These are phyloP conservation scores for Microtus pennsylvanicus DNA, from an alignment of 2,113 vertebrate species.

Conservation along the genomic window DNA sequence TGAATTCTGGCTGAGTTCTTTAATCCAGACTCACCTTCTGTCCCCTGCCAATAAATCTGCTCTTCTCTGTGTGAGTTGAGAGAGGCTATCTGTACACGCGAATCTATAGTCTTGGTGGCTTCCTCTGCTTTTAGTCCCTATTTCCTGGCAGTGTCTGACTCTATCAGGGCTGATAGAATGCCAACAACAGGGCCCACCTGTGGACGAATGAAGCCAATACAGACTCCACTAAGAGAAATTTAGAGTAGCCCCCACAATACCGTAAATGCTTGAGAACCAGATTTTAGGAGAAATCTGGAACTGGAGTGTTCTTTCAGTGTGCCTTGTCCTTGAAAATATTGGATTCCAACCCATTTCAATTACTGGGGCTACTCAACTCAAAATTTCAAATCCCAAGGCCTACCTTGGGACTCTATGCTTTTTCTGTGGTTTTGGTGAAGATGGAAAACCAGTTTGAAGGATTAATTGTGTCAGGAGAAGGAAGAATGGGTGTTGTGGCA, in stretches of 20 bases:
- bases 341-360: background rate
- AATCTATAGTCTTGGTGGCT: background rate
- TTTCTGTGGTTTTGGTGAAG: background rate
- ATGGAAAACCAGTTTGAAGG: background rate
- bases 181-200: background rate
- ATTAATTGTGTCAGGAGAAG: background rate
- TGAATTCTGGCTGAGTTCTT: constrained; percentile 62
- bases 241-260: background rate
- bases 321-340: background rate
- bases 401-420: background rate
- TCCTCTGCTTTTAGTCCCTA: background rate
- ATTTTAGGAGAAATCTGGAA: background rate
- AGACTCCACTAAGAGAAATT: background rate
- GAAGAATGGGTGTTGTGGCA: background rate
- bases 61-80: constrained; percentile 14
- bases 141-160: background rate
- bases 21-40: constrained; percentile 32
- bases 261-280: background rate
- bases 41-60: constrained; percentile 2
- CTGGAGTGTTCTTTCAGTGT: background rate
- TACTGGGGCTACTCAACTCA: background rate
- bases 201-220: background rate
- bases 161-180: background rate
- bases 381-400: background rate
- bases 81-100: constrained; percentile 19